A percentile compares a stretch with the other conserved stretches of the same genome.
These are phyloP conservation scores for Prosopocoilus inquinatus DNA, from an alignment of 2,888 invertebrate species.

Conservation along the genomic window DNA sequence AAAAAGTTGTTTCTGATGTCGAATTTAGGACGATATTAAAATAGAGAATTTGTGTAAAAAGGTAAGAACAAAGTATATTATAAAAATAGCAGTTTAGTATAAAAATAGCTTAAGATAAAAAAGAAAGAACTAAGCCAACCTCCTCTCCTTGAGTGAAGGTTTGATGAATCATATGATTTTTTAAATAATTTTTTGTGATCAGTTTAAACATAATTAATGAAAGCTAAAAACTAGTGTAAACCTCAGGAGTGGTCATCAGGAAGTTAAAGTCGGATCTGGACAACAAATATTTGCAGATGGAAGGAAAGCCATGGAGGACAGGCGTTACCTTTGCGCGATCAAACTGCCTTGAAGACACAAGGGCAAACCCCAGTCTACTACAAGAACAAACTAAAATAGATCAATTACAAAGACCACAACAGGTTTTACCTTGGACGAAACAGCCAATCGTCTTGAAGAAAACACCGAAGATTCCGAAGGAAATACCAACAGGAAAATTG, in stretches of 20 bases:
- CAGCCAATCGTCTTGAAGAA: conserved; percentile 60
- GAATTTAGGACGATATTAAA: too few species aligned
- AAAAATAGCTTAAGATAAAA: too few species aligned
- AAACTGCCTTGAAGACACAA: conserved; percentile 56
- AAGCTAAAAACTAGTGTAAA: too few species aligned
- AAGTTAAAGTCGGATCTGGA: conserved; percentile 38
- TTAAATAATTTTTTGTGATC: too few species aligned
- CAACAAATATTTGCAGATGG: conserved; percentile 36
- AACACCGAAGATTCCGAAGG: conserved; percentile 45
- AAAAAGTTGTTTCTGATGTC: too few species aligned
- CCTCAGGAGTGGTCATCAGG: conserved; percentile 7
- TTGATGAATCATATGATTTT: too few species aligned
- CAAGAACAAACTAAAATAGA: conserved; percentile 36
- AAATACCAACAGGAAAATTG: conserved; percentile 44
- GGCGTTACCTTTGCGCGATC: conserved; percentile 55
- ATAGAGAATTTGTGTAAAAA: too few species aligned
- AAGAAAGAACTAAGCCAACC: too few species aligned
- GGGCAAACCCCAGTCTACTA: conserved; percentile 15
- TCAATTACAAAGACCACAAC: conserved; percentile 38
- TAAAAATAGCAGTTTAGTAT: too few species aligned
- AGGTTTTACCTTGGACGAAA: conserved; percentile 61
- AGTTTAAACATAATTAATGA: too few species aligned
- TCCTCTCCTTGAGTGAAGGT: too few species aligned
- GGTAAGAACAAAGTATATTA: too few species aligned
- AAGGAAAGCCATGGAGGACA: conserved; percentile 45